phyloP scores from a whole-genome alignment of 2,888 invertebrate genomes.

The Rotaria magnacalcarata region DNA sequence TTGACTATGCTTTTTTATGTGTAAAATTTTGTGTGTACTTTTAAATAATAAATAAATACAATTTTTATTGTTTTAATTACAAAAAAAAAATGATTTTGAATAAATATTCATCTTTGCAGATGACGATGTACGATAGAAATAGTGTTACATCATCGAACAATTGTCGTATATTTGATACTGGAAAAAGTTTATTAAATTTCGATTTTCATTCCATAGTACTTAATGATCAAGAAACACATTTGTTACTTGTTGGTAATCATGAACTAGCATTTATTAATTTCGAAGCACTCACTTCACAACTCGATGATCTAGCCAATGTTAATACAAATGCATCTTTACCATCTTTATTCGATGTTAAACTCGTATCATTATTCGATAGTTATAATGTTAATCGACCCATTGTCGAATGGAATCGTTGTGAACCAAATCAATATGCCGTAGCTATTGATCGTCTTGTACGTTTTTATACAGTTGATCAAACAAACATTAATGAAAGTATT shows the following conservation, averaged over 20 bases:
- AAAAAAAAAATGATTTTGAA: no score
- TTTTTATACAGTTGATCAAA: background rate
- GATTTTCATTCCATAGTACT: background rate
- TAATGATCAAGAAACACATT: background rate
- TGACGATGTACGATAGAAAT: background rate
- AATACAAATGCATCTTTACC: background rate
- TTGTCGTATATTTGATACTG: background rate
- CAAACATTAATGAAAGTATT: background rate
- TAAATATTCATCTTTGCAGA: background rate
- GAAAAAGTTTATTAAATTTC: background rate
- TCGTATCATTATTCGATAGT: background rate
- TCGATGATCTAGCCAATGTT: background rate
- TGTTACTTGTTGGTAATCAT: constrained; percentile 7
- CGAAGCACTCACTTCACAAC: background rate
- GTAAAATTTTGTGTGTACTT: no score
- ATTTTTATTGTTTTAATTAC: no score
- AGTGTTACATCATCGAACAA: background rate
- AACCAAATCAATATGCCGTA: background rate
- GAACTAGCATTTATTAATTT: background rate
- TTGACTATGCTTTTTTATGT: no score
- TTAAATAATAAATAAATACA: no score
- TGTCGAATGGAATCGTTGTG: background rate
- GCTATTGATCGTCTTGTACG: constrained; percentile 18
- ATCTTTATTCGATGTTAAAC: background rate
- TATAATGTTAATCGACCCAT: constrained; percentile 18